A percentile compares a stretch with the other conserved stretches of the same genome.
These are phyloP conservation scores for Acrobasis repandana DNA, from an alignment of 2,888 invertebrate genomes.

Conservation along the genomic window DNA sequence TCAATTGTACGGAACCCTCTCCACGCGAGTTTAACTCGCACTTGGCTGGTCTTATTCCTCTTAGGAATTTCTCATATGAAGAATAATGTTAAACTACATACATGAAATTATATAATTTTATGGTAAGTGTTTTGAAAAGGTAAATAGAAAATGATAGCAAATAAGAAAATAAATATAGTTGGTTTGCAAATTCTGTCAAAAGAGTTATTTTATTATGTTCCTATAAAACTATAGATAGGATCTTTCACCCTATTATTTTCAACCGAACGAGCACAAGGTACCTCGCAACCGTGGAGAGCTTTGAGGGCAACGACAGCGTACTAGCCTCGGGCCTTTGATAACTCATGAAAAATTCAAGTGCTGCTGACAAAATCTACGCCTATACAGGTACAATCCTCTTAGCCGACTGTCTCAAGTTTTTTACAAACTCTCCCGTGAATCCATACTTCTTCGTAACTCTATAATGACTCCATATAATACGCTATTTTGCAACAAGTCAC, in stretches of 20 bases:
- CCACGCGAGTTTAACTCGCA: too few relatives aligned
- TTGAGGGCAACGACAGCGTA: constrained; percentile 41
- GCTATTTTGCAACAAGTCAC: too few relatives aligned
- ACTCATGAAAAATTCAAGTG: constrained; percentile 74
- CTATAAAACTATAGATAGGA: background rate
- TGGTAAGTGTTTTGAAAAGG: too few relatives aligned
- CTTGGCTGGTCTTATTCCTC: too few relatives aligned
- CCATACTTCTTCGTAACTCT: background rate
- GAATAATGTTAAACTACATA: too few relatives aligned
- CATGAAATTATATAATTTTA: too few relatives aligned
- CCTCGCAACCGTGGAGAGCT: background rate
- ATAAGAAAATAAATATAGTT: too few relatives aligned
- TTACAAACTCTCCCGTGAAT: background rate
- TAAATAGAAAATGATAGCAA: too few relatives aligned
- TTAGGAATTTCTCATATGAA: too few relatives aligned
- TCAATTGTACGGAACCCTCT: too few relatives aligned
- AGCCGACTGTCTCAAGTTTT: background rate
- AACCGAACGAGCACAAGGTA: constrained; percentile 9
- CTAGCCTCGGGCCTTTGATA: constrained; percentile 62
- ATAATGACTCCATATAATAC: background rate
- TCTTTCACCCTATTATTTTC: background rate
- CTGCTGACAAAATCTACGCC: constrained; percentile 46
- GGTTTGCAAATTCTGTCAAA: too few relatives aligned
- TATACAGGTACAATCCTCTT: background rate
- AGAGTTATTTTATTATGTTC: too few relatives aligned